phyloP scores from a whole-genome alignment of 2,797 vertebrate species.

The Thamnophis elegans region DNA sequence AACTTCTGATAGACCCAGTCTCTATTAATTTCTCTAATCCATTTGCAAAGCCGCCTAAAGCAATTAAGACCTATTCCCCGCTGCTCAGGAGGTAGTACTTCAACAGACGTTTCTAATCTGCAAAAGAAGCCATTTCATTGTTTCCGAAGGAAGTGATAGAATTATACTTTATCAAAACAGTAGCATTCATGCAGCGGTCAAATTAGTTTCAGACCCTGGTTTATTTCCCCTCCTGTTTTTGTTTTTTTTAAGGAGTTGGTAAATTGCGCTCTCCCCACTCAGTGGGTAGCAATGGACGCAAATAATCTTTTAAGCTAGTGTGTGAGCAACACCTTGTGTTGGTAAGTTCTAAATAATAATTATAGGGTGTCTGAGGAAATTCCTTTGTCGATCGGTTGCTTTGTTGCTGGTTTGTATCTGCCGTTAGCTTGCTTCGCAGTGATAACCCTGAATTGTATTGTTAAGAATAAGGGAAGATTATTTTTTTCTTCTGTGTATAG shows the following conservation, averaged over 20 bases:
- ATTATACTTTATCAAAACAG: background rate
- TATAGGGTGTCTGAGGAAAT: background rate
- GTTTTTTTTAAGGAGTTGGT: background rate
- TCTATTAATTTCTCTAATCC: background rate
- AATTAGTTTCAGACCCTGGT: background rate
- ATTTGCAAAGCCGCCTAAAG: background rate
- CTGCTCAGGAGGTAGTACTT: background rate
- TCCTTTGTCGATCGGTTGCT: background rate
- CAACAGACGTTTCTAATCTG: background rate
- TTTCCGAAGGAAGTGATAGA: background rate
- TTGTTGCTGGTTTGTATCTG: background rate
- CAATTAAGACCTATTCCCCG: background rate
- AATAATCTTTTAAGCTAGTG: background rate
- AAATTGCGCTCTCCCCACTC: background rate
- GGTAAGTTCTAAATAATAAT: background rate
- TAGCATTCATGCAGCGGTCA: background rate
- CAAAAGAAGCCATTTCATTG: background rate
- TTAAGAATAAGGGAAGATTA: background rate
- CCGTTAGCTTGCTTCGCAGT: background rate
- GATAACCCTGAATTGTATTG: background rate
- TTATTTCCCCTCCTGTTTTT: background rate
- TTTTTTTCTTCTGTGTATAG: background rate
- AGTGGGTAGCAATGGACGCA: background rate
- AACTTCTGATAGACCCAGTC: background rate
- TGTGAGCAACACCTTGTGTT: background rate